These are phyloP conservation scores for Agrilus biguttatus DNA, from an alignment of 2,888 invertebrate species.

Conservation along the genomic window DNA sequence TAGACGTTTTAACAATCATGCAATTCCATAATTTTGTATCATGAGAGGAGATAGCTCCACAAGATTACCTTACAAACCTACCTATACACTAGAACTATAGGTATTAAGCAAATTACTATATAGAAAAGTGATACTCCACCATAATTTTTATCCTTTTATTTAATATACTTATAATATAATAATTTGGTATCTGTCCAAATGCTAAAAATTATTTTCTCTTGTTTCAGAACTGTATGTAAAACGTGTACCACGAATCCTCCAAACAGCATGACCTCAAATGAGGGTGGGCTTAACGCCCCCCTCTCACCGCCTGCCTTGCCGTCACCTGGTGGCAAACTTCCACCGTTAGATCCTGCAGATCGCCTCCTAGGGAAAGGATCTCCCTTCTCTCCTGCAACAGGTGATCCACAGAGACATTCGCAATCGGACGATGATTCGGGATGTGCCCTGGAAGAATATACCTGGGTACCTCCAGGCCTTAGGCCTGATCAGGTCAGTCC, in stretches of 20 bases:
- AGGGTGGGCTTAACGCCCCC: slow-evolving; percentile 29
- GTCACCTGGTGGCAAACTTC: slow-evolving; percentile 27
- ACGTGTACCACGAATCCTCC: slow-evolving; percentile 58
- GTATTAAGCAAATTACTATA: too few relatives aligned
- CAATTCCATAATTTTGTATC: too few relatives aligned
- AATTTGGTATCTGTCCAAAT: too few relatives aligned
- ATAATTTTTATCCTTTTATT: too few relatives aligned
- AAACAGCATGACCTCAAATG: slow-evolving; percentile 33
- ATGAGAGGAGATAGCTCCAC: too few relatives aligned
- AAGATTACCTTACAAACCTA: too few relatives aligned
- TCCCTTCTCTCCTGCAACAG: slow-evolving; percentile 29
- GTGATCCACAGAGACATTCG: slow-evolving; percentile 68
- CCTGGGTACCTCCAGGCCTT: slow-evolving; percentile 94
- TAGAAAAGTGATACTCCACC: too few relatives aligned
- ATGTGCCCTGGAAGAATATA: slow-evolving; percentile 94
- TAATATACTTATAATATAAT: too few relatives aligned
- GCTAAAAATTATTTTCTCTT: slow-evolving; percentile 16
- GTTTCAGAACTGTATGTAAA: slow-evolving; percentile 67
- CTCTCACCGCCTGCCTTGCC: slow-evolving; percentile 28
- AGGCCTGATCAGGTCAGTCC: slow-evolving; percentile 83
- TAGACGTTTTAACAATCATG: too few relatives aligned
- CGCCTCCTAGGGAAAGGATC: slow-evolving; percentile 45
- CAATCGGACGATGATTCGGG: slow-evolving; percentile 97
- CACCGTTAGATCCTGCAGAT: slow-evolving; percentile 37
- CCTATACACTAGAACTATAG: too few relatives aligned